A percentile compares a stretch with the other conserved stretches of the same genome.
Conservation (phyloP, 1,140 invertebrate genomes). For the Aradophagus sp. region DNA sequence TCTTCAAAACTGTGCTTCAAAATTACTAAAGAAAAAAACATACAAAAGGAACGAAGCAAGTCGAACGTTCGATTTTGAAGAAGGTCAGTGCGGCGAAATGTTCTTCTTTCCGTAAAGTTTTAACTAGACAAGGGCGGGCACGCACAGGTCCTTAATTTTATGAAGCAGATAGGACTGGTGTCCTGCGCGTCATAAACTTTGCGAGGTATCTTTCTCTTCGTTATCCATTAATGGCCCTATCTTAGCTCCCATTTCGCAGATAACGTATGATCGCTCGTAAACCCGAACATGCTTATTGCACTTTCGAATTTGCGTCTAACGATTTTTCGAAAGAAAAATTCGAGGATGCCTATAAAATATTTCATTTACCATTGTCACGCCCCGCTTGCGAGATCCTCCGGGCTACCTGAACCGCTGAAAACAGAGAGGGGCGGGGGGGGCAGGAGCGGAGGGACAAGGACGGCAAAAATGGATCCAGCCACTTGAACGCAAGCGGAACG, state of each 20-base stretch:
- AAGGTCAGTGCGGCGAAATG: slow-evolving; percentile 23
- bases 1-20: too few relatives aligned
- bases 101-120: slow-evolving; percentile 2
- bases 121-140: slow-evolving; percentile 26
- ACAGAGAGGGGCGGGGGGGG: too few relatives aligned
- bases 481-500: slow-evolving; percentile 46
- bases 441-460: too few relatives aligned
- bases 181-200: slow-evolving; percentile 32
- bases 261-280: slow-evolving; percentile 35
- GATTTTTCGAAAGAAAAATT: slow-evolving; percentile 25
- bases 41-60: too few relatives aligned
- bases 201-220: background rate
- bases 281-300: slow-evolving; percentile 26
- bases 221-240: slow-evolving; percentile 17
- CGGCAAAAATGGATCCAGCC: slow-evolving; percentile 34
- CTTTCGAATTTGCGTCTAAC: slow-evolving; percentile 13
- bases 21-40: too few relatives aligned
- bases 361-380: slow-evolving; percentile 27
- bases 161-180: slow-evolving; percentile 14
- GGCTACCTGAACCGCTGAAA: slow-evolving; percentile 30
- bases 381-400: slow-evolving; percentile 4
- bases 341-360: slow-evolving; percentile 25
- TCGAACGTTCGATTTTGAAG: too few relatives aligned
- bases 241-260: slow-evolving; percentile 9
- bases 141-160: slow-evolving; percentile 16